Conservation (phyloP, 2,888 invertebrate genomes). For the Ypsolopha scabrella region DNA sequence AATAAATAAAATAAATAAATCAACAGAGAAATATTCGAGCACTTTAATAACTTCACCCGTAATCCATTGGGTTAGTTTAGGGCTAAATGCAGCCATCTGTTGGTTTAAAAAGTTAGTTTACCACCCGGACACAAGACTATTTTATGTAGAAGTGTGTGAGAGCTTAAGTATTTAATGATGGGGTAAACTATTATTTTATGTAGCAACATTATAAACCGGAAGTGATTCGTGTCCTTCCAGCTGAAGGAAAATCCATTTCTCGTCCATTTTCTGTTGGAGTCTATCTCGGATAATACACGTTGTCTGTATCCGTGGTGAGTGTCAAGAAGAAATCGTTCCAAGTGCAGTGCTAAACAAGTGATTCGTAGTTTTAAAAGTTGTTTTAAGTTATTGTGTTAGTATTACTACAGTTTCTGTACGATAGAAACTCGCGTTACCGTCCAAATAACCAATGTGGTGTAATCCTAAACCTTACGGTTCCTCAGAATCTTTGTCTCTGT, state of each 20-base stretch:
- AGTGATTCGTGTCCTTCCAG: conserved; percentile 49
- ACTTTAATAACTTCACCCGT: too few relatives aligned
- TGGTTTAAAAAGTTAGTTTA: too few relatives aligned
- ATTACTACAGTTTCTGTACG: not conserved
- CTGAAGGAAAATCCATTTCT: conserved; percentile 62
- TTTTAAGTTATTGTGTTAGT: conserved; percentile 19
- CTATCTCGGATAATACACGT: conserved; percentile 75
- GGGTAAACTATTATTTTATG: conserved; percentile 9
- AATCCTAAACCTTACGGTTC: conserved; percentile 9
- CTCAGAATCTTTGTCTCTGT: not conserved
- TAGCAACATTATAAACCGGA: conserved; percentile 43
- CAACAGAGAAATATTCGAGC: too few relatives aligned
- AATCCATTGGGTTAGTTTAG: too few relatives aligned
- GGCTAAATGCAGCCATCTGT: too few relatives aligned
- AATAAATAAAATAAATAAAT: too few relatives aligned
- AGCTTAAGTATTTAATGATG: not conserved
- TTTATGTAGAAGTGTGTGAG: not conserved
- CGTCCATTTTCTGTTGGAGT: conserved; percentile 77
- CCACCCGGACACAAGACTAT: too few relatives aligned
- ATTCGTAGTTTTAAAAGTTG: conserved; percentile 3
- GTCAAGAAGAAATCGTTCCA: conserved; percentile 41
- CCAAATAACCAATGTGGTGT: conserved; percentile 12
- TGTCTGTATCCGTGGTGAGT: conserved; percentile 68
- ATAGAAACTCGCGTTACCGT: conserved; percentile 4
- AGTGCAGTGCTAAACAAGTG: conserved; percentile 44